phyloP scores from a whole-genome alignment of 2,888 invertebrate genomes.

The Liopterus haemorrhoidalis region DNA sequence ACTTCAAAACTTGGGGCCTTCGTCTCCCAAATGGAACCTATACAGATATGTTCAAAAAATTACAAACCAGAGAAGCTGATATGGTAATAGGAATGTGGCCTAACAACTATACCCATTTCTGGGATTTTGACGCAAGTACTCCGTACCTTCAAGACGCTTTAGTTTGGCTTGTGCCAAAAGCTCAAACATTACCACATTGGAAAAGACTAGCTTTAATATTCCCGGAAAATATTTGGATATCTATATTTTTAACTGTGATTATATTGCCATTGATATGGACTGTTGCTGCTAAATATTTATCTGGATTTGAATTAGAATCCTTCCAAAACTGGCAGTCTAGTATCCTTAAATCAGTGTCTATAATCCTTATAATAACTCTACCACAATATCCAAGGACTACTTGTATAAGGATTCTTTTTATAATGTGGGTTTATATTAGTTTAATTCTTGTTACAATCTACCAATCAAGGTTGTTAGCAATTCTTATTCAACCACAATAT shows the following conservation, averaged over 20 bases:
- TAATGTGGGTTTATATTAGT: neutral
- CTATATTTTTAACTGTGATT: neutral
- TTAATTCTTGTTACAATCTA: neutral
- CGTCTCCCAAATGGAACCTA: constrained; percentile 5
- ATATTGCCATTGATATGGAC: constrained; percentile 2
- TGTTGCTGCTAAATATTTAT: neutral
- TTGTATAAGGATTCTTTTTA: constrained; percentile 3
- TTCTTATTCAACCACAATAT: constrained; percentile 4
- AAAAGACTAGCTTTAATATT: constrained; percentile 8
- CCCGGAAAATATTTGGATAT: constrained; percentile 1
- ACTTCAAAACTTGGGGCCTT: constrained; percentile 6
- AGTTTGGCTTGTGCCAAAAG: constrained; percentile 10
- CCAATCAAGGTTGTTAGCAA: constrained; percentile 4
- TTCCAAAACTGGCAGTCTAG: neutral
- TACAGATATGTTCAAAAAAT: neutral
- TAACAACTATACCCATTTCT: constrained; percentile 8
- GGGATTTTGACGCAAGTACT: constrained; percentile 14
- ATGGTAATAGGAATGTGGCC: constrained; percentile 12
- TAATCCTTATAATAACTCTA: neutral
- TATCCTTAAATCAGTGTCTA: neutral
- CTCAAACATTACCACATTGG: constrained; percentile 8
- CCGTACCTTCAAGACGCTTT: neutral
- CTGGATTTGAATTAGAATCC: neutral
- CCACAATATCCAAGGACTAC: constrained; percentile 3
- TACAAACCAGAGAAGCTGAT: constrained; percentile 10